Conservation (phyloP, 2,888 invertebrate genomes). For the Patella ulyssiponensis region DNA sequence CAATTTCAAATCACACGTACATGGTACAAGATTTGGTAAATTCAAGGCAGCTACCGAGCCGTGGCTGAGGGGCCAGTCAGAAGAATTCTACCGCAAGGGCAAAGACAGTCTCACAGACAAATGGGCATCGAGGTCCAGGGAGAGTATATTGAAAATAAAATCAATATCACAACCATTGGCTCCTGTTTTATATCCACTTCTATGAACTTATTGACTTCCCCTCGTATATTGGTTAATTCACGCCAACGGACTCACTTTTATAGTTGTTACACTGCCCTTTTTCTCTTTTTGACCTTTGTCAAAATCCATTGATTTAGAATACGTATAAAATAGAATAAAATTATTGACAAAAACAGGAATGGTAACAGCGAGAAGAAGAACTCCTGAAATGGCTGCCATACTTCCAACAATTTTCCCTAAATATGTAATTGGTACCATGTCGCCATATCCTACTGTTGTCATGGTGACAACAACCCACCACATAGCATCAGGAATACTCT, state of each 20-base stretch:
- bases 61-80: no score
- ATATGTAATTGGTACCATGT: constrained; percentile 50
- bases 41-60: no score
- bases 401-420: constrained; percentile 53
- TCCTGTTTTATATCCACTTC: no score
- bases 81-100: no score
- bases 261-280: background rate
- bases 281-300: background rate
- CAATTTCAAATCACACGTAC: no score
- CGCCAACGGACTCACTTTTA: background rate
- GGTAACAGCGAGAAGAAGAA: constrained; percentile 58
- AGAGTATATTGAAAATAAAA: no score
- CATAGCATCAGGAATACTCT: constrained; percentile 57
- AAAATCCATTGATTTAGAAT: background rate
- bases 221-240: no score
- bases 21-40: no score
- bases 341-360: constrained; percentile 66
- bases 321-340: constrained; percentile 58
- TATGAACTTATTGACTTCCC: no score
- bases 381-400: constrained; percentile 55
- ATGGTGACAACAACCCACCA: constrained; percentile 66
- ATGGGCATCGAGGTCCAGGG: no score
- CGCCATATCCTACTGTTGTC: constrained; percentile 67
- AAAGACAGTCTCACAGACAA: no score
- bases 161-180: no score